Conservation (phyloP, 2,888 invertebrate species). For the Leucoma salicis region DNA sequence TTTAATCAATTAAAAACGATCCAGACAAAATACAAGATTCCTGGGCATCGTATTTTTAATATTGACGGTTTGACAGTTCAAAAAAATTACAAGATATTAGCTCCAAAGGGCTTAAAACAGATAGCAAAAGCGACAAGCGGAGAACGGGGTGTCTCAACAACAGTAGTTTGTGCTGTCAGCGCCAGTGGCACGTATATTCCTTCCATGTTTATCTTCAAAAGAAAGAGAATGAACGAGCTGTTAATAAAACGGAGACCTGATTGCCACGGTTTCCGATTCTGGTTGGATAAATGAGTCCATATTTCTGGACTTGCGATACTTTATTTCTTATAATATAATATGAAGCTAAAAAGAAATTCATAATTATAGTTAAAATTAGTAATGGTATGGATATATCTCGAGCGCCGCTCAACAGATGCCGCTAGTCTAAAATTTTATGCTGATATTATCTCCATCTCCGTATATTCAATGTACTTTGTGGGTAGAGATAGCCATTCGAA, state of each 20-base stretch:
- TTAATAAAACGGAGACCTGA: background rate
- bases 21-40: background rate
- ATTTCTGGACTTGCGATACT: slow-evolving; percentile 3
- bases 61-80: slow-evolving; percentile 3
- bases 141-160: background rate
- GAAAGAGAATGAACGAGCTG: background rate
- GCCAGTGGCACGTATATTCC: background rate
- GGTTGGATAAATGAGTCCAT: slow-evolving; percentile 1
- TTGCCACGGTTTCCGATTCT: background rate
- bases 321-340: slow-evolving; percentile 3
- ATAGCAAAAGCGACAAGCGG: background rate
- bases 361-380: too few relatives aligned
- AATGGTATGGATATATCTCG: too few relatives aligned
- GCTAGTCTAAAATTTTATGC: background rate
- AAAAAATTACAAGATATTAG: background rate
- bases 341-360: too few relatives aligned
- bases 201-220: background rate
- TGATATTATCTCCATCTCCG: too few relatives aligned
- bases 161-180: background rate
- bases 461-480: too few relatives aligned
- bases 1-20: background rate
- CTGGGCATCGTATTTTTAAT: slow-evolving; percentile 3
- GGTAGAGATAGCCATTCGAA: slow-evolving; percentile 1
- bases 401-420: too few relatives aligned
- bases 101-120: slow-evolving; percentile 1